phyloP scores from a whole-genome alignment of 2,888 invertebrate genomes.

The Ryuthela nishihirai region DNA sequence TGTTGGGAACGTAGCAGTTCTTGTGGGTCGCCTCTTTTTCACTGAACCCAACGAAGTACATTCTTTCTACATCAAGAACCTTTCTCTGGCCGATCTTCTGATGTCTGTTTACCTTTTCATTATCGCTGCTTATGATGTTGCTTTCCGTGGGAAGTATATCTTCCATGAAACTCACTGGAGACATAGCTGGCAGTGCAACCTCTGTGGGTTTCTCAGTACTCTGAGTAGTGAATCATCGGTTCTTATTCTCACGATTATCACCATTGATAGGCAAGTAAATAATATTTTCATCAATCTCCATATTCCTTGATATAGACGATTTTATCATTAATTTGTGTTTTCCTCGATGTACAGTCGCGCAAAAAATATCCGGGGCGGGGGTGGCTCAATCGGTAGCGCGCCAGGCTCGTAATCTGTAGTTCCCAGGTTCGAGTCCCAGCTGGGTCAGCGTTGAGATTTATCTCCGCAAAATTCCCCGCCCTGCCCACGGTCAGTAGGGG shows the following conservation, averaged over 20 bases:
- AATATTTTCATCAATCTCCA: not conserved
- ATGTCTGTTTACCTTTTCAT: constrained; percentile 62
- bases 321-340: not conserved
- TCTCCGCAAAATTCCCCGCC: too few species aligned
- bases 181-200: constrained; percentile 57
- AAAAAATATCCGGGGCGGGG: too few species aligned
- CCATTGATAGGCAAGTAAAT: constrained; percentile 56
- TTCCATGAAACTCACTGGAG: constrained; percentile 60
- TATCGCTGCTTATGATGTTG: constrained; percentile 58
- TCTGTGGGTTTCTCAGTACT: constrained; percentile 60
- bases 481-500: too few species aligned
- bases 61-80: constrained; percentile 61
- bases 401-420: too few species aligned
- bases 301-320: not conserved
- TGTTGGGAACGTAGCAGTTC: constrained; percentile 59
- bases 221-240: constrained; percentile 62
- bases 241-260: constrained; percentile 59
- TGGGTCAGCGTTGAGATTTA: too few species aligned
- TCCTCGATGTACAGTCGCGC: too few species aligned
- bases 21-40: constrained; percentile 57
- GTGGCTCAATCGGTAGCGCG: too few species aligned
- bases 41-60: constrained; percentile 58
- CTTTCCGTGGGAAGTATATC: constrained; percentile 58
- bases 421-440: too few species aligned
- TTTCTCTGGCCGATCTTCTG: constrained; percentile 61